Percentiles rank a stretch among this genome's conserved stretches.
Conservation (phyloP, 2,797 vertebrate species). For the Florisuga fusca region DNA sequence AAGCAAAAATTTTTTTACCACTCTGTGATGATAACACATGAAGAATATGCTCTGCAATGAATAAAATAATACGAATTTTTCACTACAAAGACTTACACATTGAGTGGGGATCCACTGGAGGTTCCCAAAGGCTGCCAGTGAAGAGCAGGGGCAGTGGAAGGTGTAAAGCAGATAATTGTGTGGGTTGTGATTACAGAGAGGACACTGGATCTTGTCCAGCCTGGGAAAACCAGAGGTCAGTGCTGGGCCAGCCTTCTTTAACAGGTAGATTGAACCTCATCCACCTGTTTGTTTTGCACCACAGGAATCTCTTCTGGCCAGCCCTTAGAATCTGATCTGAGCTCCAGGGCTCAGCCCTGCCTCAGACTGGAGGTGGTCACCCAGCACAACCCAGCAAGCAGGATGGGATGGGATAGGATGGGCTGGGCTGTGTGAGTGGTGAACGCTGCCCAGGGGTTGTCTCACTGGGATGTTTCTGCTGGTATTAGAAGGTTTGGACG, state of each 20-base stretch:
- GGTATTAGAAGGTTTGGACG: not conserved
- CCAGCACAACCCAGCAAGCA: fast-evolving
- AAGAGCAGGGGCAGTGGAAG: not conserved
- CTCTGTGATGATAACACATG: fast-evolving
- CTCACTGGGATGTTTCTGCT: not conserved
- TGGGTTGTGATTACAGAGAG: fast-evolving
- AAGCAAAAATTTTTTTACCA: not conserved
- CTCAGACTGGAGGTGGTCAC: fast-evolving
- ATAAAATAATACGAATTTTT: not conserved
- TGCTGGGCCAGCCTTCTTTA: not conserved
- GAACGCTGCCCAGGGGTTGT: not conserved
- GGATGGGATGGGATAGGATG: fast-evolving
- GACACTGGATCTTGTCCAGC: fast-evolving
- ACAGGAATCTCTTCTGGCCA: not conserved
- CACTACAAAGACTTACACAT: not conserved
- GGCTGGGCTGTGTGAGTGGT: not conserved
- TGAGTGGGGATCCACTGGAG: not conserved
- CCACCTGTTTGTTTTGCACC: fast-evolving
- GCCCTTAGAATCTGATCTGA: fast-evolving
- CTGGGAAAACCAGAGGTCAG: not conserved
- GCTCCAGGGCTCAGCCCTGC: not conserved
- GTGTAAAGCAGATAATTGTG: not conserved
- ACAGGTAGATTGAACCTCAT: not conserved
- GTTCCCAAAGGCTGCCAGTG: not conserved
- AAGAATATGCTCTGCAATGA: fast-evolving